These are phyloP conservation scores for Leptopilina boulardi DNA, from an alignment of 1,140 invertebrate genomes.

Conservation along the genomic window DNA sequence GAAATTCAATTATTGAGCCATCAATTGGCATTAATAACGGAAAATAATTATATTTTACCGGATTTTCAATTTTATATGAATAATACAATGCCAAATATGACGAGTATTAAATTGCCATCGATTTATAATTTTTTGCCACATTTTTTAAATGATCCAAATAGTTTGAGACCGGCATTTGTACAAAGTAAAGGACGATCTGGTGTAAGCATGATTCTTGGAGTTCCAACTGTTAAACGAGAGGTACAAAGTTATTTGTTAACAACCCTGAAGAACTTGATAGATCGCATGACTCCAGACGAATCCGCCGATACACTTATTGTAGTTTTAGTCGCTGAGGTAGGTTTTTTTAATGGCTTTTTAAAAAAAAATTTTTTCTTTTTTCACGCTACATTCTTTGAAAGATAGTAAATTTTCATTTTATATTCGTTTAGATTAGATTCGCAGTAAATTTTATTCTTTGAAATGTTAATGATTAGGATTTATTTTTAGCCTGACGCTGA, in stretches of 20 bases:
- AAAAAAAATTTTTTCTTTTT: not conserved
- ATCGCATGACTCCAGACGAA: constrained; percentile 87
- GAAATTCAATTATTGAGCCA: constrained; percentile 72
- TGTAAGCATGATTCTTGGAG: constrained; percentile 89
- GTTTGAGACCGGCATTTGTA: constrained; percentile 86
- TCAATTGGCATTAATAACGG: constrained; percentile 67
- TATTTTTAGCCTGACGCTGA: constrained; percentile 80
- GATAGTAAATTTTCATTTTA: too few species aligned
- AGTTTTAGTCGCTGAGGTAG: constrained; percentile 92
- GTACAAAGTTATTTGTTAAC: constrained; percentile 92
- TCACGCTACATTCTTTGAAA: not conserved
- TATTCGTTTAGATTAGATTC: not conserved
- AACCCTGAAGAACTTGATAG: constrained; percentile 91
- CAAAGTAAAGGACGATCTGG: constrained; percentile 85
- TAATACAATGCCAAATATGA: constrained; percentile 68
- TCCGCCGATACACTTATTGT: constrained; percentile 90
- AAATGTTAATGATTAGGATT: constrained; percentile 25
- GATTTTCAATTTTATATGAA: constrained; percentile 70
- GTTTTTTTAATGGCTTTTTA: constrained; percentile 36
- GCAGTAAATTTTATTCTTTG: not conserved
- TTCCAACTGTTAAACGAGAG: constrained; percentile 92
- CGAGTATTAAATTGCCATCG: constrained; percentile 80
- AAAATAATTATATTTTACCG: constrained; percentile 67
- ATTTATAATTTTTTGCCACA: constrained; percentile 93
- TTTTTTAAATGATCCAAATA: constrained; percentile 86